Percentiles rank a stretch among this genome's conserved stretches.
These are phyloP conservation scores for Campaea margaritaria DNA, from an alignment of 2,888 invertebrate species.

Conservation along the genomic window DNA sequence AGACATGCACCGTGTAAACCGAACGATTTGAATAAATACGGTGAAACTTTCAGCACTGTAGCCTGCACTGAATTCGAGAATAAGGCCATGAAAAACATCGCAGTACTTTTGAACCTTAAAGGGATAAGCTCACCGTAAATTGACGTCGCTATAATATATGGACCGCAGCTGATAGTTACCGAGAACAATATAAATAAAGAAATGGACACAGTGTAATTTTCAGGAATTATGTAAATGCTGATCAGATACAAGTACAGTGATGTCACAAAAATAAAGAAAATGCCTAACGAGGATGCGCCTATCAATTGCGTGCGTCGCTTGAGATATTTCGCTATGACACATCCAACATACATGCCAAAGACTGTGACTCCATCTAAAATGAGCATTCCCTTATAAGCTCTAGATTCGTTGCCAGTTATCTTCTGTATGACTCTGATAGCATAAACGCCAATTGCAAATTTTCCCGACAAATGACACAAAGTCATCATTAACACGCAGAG, in stretches of 20 bases:
- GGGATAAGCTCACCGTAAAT: constrained; percentile 32
- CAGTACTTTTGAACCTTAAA: too few species aligned
- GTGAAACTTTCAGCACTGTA: constrained; percentile 27
- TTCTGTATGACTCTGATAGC: constrained; percentile 47
- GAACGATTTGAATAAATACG: constrained; percentile 36
- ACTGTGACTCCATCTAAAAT: constrained; percentile 47
- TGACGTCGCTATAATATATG: constrained; percentile 29
- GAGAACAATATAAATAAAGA: constrained; percentile 12
- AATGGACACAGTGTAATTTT: constrained; percentile 9
- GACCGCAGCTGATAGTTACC: constrained; percentile 14
- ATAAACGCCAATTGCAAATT: constrained; percentile 43
- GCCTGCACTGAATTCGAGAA: constrained; percentile 17
- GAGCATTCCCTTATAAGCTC: constrained; percentile 48
- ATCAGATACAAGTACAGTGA: constrained; percentile 18
- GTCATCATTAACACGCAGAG: constrained; percentile 31
- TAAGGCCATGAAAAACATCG: constrained; percentile 24
- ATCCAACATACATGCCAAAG: constrained; percentile 40
- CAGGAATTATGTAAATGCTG: background rate
- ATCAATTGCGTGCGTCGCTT: constrained; percentile 28
- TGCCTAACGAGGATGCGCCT: constrained; percentile 2
- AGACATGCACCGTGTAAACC: constrained; percentile 41
- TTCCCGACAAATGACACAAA: constrained; percentile 46
- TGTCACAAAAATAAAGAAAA: constrained; percentile 8
- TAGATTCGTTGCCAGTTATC: constrained; percentile 36
- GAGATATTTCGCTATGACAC: constrained; percentile 31